Evolutionary conservation across 2,113 vertebrate species (phyloP), one percentile per base, ranked within the genome.

Genomic region (Cebidichthys violaceus): DNA sequence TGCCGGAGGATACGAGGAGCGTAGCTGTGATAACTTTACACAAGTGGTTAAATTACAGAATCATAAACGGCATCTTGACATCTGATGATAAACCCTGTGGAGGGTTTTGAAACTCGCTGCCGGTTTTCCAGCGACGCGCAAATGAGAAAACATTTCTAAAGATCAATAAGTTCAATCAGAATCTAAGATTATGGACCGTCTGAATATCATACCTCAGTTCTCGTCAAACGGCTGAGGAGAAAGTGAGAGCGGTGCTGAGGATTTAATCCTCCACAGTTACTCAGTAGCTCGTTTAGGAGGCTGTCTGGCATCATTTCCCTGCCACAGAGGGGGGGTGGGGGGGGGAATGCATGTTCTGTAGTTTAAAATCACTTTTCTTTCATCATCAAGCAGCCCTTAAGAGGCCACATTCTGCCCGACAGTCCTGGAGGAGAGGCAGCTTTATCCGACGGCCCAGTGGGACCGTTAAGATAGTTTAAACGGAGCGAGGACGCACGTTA

Each of bases 291-390:
- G 55, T 88, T 86, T 79, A 85, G 35, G 57, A 78, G 84, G 72
- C 65, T 79, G 76, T 68, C 82, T 24, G 24, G 79, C 75, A 84
- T 70, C 9, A 83, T 77, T 85, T 90, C 84, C 79, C n/a, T 84
- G 74, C 85, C 83, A 47, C 50, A 11, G 64, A n/a, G n/a, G n/a
- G n/a, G n/a, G n/a, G n/a, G n/a, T n/a, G n/a, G n/a, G 69, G 70
- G 69, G 65, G 62, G 67, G 77, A 84, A 60, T 72, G 70, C 76
- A 31, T 83, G 71, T 81, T 62, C 74, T 27, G 24, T 29, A 20
- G 11, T 68, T 66, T 61, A 17, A 33, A 62, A 31, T 31, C 67
- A 66, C 71, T 45, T 68, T 52, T 61, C 66, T 69, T 65, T 75
- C 78, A 74, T 85, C 83, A 79, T 75, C 59, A 67, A 27, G 72